A percentile compares a stretch with the other conserved stretches of the same genome.
Evolutionary conservation across 2,113 vertebrate genomes (phyloP).

Genomic region (Petrocephalus zakoni): DNA sequence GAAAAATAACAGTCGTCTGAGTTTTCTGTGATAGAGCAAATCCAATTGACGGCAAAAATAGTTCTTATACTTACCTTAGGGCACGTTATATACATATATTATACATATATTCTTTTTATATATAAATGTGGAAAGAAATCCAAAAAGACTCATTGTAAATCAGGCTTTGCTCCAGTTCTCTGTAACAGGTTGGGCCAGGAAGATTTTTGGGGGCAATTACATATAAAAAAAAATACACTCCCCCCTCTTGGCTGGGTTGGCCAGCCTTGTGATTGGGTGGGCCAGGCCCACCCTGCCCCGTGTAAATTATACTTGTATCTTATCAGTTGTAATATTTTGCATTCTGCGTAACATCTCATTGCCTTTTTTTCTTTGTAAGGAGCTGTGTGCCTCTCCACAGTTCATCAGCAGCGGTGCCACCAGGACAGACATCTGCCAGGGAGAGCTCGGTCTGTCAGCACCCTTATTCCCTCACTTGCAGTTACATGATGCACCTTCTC

Average conservation of each 20-base stretch:
- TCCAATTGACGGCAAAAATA: background rate
- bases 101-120: background rate
- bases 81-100: too few species aligned
- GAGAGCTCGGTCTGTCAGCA: background rate
- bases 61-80: background rate
- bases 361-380: constrained; percentile 13
- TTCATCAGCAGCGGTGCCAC: constrained; percentile 20
- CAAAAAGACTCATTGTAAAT: background rate
- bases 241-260: too few species aligned
- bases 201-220: too few species aligned
- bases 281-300: too few species aligned
- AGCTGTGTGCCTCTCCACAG: constrained; percentile 24
- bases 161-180: too few species aligned
- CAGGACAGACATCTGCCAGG: constrained; percentile 20
- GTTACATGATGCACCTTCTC: background rate
- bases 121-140: background rate
- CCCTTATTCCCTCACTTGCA: background rate
- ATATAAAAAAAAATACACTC: too few species aligned
- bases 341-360: background rate
- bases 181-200: too few species aligned
- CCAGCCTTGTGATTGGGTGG: too few species aligned
- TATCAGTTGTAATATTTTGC: too few species aligned
- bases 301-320: background rate
- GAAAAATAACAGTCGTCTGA: background rate
- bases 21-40: background rate